Conservation (phyloP, 2,888 invertebrate species). For the Diarsia mendica region DNA sequence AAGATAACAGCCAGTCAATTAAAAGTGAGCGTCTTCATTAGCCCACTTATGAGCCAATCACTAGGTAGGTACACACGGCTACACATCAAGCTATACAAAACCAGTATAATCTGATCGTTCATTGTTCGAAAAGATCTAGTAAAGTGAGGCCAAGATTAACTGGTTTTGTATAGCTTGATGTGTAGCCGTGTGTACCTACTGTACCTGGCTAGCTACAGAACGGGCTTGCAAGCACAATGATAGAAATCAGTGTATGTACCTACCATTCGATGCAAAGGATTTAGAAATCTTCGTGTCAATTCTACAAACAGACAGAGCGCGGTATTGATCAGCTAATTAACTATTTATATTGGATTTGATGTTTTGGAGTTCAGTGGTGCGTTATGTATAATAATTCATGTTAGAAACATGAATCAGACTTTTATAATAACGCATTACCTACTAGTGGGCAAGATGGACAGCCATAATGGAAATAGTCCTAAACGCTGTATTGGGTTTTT, state of each 20-base stretch:
- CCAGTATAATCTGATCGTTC: too few relatives aligned
- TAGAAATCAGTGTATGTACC: conserved; percentile 51
- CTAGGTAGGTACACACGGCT: too few relatives aligned
- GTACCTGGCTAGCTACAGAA: background rate
- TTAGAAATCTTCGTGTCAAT: conserved; percentile 63
- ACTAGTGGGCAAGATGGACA: background rate
- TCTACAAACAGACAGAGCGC: conserved; percentile 51
- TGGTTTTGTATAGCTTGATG: too few relatives aligned
- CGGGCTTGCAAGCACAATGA: conserved; percentile 34
- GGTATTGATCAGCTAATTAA: conserved; percentile 55
- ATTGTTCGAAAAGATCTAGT: too few relatives aligned
- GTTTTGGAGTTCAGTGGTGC: conserved; percentile 33
- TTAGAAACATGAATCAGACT: background rate
- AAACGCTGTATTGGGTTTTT: background rate
- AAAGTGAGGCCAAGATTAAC: too few relatives aligned
- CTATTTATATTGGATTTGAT: conserved; percentile 45
- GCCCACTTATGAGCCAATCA: conserved; percentile 50
- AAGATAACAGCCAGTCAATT: conserved; percentile 47
- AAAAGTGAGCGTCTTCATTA: conserved; percentile 59
- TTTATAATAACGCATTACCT: background rate
- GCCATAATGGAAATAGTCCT: background rate
- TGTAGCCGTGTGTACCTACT: too few relatives aligned
- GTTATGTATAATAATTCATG: background rate
- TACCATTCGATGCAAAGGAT: conserved; percentile 46
- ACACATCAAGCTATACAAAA: too few relatives aligned